phyloP scores from a whole-genome alignment of 2,888 invertebrate species.

The Acrocera orbiculus region DNA sequence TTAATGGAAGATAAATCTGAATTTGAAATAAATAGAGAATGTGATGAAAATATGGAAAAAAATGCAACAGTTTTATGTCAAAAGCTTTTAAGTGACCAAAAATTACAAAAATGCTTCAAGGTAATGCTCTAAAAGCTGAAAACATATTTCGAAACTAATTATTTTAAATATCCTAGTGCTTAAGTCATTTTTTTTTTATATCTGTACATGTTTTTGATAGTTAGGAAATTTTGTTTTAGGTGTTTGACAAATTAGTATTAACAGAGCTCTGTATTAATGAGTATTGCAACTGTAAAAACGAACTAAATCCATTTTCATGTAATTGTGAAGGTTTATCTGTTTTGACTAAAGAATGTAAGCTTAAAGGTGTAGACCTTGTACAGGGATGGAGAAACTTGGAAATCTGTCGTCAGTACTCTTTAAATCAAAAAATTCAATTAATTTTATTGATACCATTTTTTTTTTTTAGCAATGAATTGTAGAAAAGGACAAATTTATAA shows the following conservation, averaged over 20 bases:
- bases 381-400: constrained; percentile 60
- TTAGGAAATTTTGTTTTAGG: no score
- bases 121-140: no score
- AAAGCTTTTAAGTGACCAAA: constrained; percentile 42
- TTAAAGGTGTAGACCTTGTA: constrained; percentile 43
- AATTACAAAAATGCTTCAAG: constrained; percentile 44
- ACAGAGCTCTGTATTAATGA: constrained; percentile 63
- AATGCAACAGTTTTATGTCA: constrained; percentile 43
- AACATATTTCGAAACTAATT: no score
- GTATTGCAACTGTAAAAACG: constrained; percentile 49
- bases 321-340: constrained; percentile 61
- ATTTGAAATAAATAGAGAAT: constrained; percentile 20
- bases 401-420: constrained; percentile 57
- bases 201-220: no score
- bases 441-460: constrained; percentile 2
- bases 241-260: no score
- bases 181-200: no score
- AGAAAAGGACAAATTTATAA: constrained; percentile 56
- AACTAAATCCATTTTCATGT: constrained; percentile 41
- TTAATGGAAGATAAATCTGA: constrained; percentile 22
- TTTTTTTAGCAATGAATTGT: constrained; percentile 52
- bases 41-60: constrained; percentile 18
- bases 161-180: no score
- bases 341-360: constrained; percentile 57
- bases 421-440: constrained; percentile 4